A percentile compares a stretch with the other conserved stretches of the same genome.
These are phyloP conservation scores for Aporophyla nigra DNA, from an alignment of 2,888 invertebrate genomes.

Conservation along the genomic window DNA sequence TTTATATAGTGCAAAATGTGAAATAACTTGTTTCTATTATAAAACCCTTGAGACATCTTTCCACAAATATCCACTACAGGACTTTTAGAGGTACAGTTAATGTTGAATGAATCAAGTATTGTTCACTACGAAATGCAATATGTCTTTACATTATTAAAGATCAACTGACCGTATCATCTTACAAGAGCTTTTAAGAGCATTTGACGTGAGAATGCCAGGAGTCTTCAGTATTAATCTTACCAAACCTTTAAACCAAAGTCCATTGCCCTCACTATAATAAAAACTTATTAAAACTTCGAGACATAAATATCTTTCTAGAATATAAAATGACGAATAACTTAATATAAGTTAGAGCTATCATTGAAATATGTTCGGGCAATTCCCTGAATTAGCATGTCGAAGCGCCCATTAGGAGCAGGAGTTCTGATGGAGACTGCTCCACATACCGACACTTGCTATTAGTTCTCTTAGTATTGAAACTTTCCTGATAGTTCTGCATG, in stretches of 20 bases:
- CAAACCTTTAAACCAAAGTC: not conserved
- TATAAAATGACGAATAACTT: conserved; percentile 41
- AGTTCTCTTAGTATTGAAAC: conserved; percentile 42
- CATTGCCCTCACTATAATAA: conserved; percentile 11
- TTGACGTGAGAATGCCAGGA: conserved; percentile 8
- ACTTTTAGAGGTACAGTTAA: not conserved
- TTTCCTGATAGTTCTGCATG: conserved; percentile 38
- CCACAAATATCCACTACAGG: not conserved
- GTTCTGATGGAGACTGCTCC: conserved; percentile 45
- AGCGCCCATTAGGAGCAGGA: conserved; percentile 31
- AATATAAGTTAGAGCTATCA: conserved; percentile 38
- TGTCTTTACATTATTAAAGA: not conserved
- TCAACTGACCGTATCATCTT: not conserved
- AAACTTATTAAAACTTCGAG: conserved; percentile 35
- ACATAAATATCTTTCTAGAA: conserved; percentile 28
- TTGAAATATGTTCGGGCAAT: conserved; percentile 50
- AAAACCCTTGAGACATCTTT: not conserved
- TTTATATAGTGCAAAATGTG: not conserved
- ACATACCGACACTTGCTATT: conserved; percentile 53
- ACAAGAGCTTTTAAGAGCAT: conserved; percentile 17
- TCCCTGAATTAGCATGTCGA: conserved; percentile 41
- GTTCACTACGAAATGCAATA: not conserved
- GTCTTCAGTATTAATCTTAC: not conserved
- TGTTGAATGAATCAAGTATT: not conserved
- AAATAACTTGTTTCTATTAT: not conserved